Conservation (phyloP, 2,888 invertebrate species). For the Ectemnius continuus region DNA sequence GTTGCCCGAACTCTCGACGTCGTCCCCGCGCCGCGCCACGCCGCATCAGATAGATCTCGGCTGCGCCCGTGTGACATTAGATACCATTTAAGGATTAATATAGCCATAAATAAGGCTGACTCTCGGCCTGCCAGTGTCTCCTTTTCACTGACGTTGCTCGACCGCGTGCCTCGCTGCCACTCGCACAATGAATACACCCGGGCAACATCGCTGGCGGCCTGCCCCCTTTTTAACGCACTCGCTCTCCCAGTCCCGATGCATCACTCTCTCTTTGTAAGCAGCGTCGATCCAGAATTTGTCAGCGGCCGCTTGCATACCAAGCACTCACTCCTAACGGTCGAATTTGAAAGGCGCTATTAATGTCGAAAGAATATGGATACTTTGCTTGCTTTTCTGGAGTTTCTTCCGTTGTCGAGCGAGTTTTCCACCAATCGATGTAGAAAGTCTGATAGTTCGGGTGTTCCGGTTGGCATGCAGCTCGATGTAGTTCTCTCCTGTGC, state of each 20-base stretch:
- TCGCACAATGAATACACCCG: constrained; percentile 39
- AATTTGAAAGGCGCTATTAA: too few relatives aligned
- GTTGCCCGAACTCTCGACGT: constrained; percentile 45
- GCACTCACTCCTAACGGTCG: too few relatives aligned
- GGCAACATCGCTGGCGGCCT: too few relatives aligned
- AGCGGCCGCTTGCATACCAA: too few relatives aligned
- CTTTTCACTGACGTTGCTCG: constrained; percentile 31
- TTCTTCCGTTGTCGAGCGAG: too few relatives aligned
- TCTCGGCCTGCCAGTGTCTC: constrained; percentile 39
- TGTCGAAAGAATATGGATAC: too few relatives aligned
- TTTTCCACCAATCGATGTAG: too few relatives aligned
- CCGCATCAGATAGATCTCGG: constrained; percentile 71
- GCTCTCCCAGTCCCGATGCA: constrained; percentile 7
- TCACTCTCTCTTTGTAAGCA: constrained; percentile 3
- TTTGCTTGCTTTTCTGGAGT: too few relatives aligned
- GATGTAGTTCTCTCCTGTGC: too few relatives aligned
- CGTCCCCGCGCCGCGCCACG: constrained; percentile 51
- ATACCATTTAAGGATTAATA: constrained; percentile 78
- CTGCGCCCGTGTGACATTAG: constrained; percentile 75
- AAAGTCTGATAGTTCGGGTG: too few relatives aligned
- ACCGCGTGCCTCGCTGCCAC: constrained; percentile 13
- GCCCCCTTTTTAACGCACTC: constrained; percentile 4
- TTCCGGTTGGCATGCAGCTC: too few relatives aligned
- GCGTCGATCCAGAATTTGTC: too few relatives aligned
- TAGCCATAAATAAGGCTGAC: constrained; percentile 75